phyloP scores from a whole-genome alignment of 1,140 invertebrate species.

The Ericerus pela region DNA sequence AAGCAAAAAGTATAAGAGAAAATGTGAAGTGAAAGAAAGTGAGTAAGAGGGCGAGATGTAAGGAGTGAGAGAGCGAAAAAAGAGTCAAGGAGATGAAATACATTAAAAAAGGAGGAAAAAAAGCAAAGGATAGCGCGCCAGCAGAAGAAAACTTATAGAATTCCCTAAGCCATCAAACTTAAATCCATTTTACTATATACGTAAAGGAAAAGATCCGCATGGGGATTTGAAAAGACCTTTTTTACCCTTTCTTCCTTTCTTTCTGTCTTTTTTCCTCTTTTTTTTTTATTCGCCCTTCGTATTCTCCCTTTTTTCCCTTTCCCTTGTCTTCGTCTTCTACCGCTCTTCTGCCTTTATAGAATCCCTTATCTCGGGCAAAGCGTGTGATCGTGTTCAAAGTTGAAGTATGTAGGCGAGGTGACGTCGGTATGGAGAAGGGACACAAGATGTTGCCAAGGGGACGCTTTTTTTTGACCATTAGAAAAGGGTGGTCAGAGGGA shows the following conservation, averaged over 20 bases:
- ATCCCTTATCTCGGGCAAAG: slow-evolving; percentile 11
- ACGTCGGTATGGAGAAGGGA: neutral
- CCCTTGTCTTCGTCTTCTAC: too few relatives aligned
- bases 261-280: too few relatives aligned
- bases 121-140: slow-evolving; percentile 11
- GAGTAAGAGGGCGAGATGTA: neutral
- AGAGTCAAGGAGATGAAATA: neutral
- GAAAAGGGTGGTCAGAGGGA: slow-evolving; percentile 11
- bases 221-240: slow-evolving; percentile 11
- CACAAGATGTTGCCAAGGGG: slow-evolving; percentile 10
- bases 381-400: slow-evolving; percentile 11
- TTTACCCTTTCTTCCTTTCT: too few relatives aligned
- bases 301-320: too few relatives aligned
- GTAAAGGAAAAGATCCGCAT: slow-evolving; percentile 11
- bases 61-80: neutral
- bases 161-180: slow-evolving; percentile 11
- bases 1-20: too few relatives aligned
- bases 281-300: too few relatives aligned
- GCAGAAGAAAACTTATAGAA: slow-evolving; percentile 10
- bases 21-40: too few relatives aligned
- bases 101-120: slow-evolving; percentile 8
- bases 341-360: too few relatives aligned
- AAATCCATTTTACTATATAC: slow-evolving; percentile 10
- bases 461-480: slow-evolving; percentile 11
- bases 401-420: neutral